Base-by-base conservation (phyloP, 1,140 invertebrate species). In the Caerostris darwini region DNA sequence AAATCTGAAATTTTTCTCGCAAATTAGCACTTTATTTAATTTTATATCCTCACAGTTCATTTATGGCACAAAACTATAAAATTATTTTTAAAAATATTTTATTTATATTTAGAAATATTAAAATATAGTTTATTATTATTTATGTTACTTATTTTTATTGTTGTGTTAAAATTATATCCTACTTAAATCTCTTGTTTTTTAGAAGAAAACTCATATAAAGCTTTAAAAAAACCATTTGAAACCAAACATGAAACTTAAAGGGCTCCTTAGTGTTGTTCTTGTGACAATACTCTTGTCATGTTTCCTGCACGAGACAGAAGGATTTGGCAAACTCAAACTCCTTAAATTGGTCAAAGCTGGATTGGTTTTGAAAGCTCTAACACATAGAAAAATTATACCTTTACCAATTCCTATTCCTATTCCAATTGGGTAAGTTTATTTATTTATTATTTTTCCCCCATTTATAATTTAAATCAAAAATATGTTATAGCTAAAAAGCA, bases 361-460 rank as follows among this genome's bases (percentile, higher is more conserved):
- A 10, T 57, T 94, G 17, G 61, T 94, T 14, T 6, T 94, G 12
- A 94, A 94, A 94, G 92, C 92, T 5, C 69, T 94, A 34, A 64
- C 57, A 5, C 92, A 34, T 8, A 94, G 61, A 10, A 94, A 94
- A 81, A 19, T 81, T 58, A 61, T 93, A 5, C 69, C 71, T 3
- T 3, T 93, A 4, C 92, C 92, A 3, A 3, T 94, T 12, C 92
- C 92, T 4, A 81, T 94, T 14, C 85, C 86, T 0, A 94, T 94
- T 54, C 92, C 92, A 1, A 81, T 94, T n/a, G 82, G 82, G 92
- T 94, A 94, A 94, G 92, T 89, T 3, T 6, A 5, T 77, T 67
- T 12, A 3, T 53, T 10, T 50, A 3, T 50, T 5, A 53, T 64
- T 64, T 10, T 17, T 64, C 4, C 12, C 17, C 17, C 8, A 64